Percentiles rank a stretch among this genome's conserved stretches.
Evolutionary conservation across 2,888 invertebrate species (phyloP).

Genomic region (Ophioninae sp.): DNA sequence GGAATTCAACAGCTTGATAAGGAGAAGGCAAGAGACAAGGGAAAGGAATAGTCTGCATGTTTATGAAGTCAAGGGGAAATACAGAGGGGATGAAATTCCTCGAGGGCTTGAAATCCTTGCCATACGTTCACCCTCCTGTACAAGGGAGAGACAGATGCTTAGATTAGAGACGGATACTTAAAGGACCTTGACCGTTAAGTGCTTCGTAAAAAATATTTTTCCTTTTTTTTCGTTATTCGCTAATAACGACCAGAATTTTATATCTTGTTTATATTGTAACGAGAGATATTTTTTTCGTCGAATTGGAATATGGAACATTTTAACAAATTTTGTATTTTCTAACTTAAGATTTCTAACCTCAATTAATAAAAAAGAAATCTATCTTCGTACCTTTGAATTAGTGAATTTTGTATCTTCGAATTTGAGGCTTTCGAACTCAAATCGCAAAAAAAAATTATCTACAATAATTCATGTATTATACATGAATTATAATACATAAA

Average conservation of each 20-base stretch:
- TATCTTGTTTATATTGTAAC: not conserved
- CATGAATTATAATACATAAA: too few species aligned
- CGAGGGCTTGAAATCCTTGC: constrained; percentile 37
- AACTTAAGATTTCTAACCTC: too few species aligned
- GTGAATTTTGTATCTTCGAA: too few species aligned
- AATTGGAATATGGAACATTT: too few species aligned
- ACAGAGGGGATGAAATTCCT: constrained; percentile 28
- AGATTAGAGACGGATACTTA: not conserved
- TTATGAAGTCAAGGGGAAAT: constrained; percentile 37
- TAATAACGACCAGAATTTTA: not conserved
- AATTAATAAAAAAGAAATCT: too few species aligned
- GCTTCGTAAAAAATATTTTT: constrained; percentile 7
- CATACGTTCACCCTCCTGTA: constrained; percentile 2
- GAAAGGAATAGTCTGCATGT: constrained; percentile 36
- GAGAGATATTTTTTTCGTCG: too few species aligned
- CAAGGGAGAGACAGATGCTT: not conserved
- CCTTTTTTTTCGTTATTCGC: not conserved
- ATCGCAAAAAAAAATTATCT: too few species aligned
- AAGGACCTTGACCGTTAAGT: not conserved
- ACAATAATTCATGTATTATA: too few species aligned
- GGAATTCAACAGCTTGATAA: constrained; percentile 41
- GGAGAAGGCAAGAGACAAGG: constrained; percentile 16
- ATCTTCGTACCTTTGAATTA: too few species aligned
- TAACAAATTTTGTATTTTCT: too few species aligned
- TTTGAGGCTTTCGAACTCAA: too few species aligned